Conservation (phyloP, 2,113 vertebrate genomes). For the Gambusia affinis region DNA sequence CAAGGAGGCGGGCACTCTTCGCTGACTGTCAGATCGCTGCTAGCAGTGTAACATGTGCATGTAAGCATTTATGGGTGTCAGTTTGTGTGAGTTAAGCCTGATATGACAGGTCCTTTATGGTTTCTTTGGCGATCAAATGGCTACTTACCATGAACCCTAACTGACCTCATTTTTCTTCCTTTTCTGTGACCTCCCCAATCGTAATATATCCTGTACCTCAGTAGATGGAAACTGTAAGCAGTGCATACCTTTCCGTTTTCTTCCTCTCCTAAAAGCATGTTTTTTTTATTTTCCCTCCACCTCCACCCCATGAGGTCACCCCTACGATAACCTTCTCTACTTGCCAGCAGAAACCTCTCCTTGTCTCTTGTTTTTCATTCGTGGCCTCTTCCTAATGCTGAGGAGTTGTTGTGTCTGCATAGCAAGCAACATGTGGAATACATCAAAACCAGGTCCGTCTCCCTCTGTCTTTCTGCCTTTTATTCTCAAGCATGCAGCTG, state of each 20-base stretch:
- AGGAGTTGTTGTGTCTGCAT: constrained; percentile 76
- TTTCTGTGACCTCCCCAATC: constrained; percentile 6
- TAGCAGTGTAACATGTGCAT: constrained; percentile 62
- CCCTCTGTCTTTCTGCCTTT: constrained; percentile 33
- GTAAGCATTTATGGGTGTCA: constrained; percentile 36
- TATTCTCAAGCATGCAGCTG: constrained; percentile 31
- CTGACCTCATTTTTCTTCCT: constrained; percentile 38
- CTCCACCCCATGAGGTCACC: constrained; percentile 41
- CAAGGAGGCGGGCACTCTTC: constrained; percentile 73
- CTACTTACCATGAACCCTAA: constrained; percentile 43
- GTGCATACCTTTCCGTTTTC: constrained; percentile 35
- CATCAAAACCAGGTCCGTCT: constrained; percentile 54
- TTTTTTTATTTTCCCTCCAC: constrained; percentile 34
- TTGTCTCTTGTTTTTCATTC: constrained; percentile 31
- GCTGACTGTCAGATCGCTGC: constrained; percentile 72
- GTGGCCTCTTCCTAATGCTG: constrained; percentile 49
- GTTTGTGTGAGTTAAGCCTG: constrained; percentile 34
- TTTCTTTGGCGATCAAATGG: constrained; percentile 47
- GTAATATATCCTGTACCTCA: constrained; percentile 18
- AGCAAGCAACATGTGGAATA: constrained; percentile 67
- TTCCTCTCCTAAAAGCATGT: constrained; percentile 33
- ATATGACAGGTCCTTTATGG: constrained; percentile 65
- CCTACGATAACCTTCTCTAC: constrained; percentile 41
- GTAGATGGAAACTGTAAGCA: constrained; percentile 26
- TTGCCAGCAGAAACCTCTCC: constrained; percentile 57